Evolutionary conservation across 2,797 vertebrate species (phyloP), one percentile per base, ranked within the genome.

Genomic region (Sebastes itinus): DNA sequence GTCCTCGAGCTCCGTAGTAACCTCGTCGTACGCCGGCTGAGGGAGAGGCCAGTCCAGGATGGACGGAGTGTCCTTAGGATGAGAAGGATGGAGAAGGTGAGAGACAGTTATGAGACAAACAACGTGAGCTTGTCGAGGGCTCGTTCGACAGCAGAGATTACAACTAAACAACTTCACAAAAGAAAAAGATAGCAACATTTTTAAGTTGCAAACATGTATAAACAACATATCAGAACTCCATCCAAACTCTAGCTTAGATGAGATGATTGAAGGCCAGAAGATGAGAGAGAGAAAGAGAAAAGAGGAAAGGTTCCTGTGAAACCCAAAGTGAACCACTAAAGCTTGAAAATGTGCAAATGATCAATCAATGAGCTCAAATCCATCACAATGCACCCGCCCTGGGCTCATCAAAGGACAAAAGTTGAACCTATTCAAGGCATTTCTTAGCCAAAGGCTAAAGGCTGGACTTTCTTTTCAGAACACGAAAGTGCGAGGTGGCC

Each of bases 31-130:
- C 1, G 97, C 90, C 0, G 98, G 98, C 0, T 98, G 97, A 0
- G 97, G 96, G 1, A 98, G 98, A 92, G 94, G 7, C 97, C 97
- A 98, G 89, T 99, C 98, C 87, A 97, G 77, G 96, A 99, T 95
- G 95, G 99, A 96, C 83, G 97, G 0, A 86, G 96, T 5, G 95
- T 98, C 8, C 94, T 95, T 77, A 78, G 52, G 35, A 73, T 6
- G 58, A 69, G 33, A 82, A 42, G 7, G 62, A 65, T 3, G 28
- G 42, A 77, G 22, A 61, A 7, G 9, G n/a, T 10, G 62, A 33
- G 23, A 23, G 42, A 46, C 27, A n/a, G 14, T 20, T 14, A 10
- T 16, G 38, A 42, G 2, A 42, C 38, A 42, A 38, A 38, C 35
- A 1, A 38, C 35, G 5, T 0, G 1, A 38, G 35, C 35, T 38